These are phyloP conservation scores for Harpalus rubripes DNA, from an alignment of 2,888 invertebrate species.

Conservation along the genomic window DNA sequence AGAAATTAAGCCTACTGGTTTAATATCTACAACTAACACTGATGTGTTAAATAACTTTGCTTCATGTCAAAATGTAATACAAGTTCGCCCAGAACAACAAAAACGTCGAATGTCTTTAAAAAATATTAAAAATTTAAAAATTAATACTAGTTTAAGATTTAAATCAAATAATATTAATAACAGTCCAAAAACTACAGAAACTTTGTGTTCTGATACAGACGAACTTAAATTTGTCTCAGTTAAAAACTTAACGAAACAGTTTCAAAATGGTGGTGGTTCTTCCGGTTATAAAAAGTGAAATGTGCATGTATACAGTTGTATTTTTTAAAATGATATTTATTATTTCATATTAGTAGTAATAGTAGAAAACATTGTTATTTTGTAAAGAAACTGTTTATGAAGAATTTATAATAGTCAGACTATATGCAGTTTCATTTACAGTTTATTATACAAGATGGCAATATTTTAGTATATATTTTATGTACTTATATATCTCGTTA, in stretches of 20 bases:
- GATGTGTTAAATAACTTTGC: constrained; percentile 77
- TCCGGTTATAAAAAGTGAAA: constrained; percentile 26
- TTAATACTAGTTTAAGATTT: constrained; percentile 70
- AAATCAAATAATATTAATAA: constrained; percentile 59
- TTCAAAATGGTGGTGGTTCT: constrained; percentile 65
- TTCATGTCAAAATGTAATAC: constrained; percentile 52
- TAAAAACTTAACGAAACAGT: constrained; percentile 71
- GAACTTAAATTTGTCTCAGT: constrained; percentile 70
- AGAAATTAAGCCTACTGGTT: constrained; percentile 81
- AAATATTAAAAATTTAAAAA: constrained; percentile 73
- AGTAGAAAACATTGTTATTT: too few species aligned
- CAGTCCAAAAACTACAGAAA: constrained; percentile 67
- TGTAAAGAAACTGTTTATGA: too few species aligned
- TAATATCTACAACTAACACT: constrained; percentile 84
- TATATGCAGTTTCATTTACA: too few species aligned
- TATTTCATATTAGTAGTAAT: too few species aligned
- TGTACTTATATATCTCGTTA: too few species aligned
- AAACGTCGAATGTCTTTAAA: constrained; percentile 72
- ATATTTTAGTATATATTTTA: too few species aligned
- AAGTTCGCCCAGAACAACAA: constrained; percentile 38
- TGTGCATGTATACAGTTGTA: constrained; percentile 46
- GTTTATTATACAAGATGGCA: too few species aligned
- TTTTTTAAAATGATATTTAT: not conserved
- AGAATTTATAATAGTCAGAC: too few species aligned
- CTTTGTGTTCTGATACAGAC: constrained; percentile 67